Conservation (phyloP, 2,113 vertebrate species). For the Cheirogaleus medius region DNA sequence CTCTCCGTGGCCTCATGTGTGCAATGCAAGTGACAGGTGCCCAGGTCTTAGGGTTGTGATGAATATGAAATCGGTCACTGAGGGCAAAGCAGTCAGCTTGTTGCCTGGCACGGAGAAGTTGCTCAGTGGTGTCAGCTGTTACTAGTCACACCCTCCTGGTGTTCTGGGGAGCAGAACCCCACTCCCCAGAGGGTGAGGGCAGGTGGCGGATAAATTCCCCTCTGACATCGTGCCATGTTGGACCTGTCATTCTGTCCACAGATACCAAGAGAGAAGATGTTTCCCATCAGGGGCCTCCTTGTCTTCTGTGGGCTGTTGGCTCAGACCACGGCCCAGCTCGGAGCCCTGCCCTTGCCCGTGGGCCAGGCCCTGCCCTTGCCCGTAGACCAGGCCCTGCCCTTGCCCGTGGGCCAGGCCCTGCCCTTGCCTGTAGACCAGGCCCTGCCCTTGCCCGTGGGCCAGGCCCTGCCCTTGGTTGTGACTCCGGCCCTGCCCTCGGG, state of each 20-base stretch:
- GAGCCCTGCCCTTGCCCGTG: not conserved
- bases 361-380: not conserved
- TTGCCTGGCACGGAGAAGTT: no score
- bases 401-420: not conserved
- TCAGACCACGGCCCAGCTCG: conserved; percentile 1
- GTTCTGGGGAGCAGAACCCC: not conserved
- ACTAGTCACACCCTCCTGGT: not conserved
- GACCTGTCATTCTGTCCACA: conserved; percentile 16
- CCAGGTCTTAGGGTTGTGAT: not conserved
- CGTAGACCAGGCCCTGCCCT: not conserved
- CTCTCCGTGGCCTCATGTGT: not conserved
- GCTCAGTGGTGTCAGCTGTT: not conserved
- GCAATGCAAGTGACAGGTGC: no score
- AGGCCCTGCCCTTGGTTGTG: not conserved
- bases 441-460: not conserved
- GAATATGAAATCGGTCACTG: not conserved
- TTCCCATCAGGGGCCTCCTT: not conserved
- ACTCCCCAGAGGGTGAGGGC: rapidly evolving
- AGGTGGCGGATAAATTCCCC: not conserved
- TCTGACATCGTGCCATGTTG: not conserved
- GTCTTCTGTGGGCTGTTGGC: conserved; percentile 70
- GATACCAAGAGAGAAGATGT: conserved; percentile 55
- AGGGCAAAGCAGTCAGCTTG: not conserved
- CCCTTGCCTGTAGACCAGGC: not conserved
- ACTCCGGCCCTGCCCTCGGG: not conserved